Percentiles rank a stretch among this genome's conserved stretches.
Evolutionary conservation across 1,140 invertebrate species (phyloP).

Genomic region (Trissolcus basalis): DNA sequence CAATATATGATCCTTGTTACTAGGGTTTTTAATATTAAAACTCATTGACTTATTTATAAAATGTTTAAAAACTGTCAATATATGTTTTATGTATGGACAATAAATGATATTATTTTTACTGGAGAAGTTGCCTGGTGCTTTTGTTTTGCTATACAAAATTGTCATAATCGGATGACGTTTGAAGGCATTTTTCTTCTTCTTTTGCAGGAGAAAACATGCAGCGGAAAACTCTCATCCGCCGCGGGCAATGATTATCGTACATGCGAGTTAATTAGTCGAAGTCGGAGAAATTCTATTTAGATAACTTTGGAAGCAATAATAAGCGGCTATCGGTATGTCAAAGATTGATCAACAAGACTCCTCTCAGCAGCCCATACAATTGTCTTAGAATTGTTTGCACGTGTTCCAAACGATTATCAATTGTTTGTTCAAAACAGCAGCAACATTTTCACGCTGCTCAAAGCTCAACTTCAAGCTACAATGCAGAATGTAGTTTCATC

Average conservation of each 20-base stretch:
- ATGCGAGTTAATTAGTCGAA: slow-evolving; percentile 66
- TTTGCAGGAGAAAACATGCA: slow-evolving; percentile 37
- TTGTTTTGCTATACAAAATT: slow-evolving; percentile 11
- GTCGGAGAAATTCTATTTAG: slow-evolving; percentile 64
- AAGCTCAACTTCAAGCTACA: too few relatives aligned
- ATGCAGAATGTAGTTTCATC: too few relatives aligned
- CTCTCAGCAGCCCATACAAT: slow-evolving; percentile 42
- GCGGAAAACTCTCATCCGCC: slow-evolving; percentile 28
- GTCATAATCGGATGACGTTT: slow-evolving; percentile 41
- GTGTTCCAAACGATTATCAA: slow-evolving; percentile 64
- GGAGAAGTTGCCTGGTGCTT: too few relatives aligned
- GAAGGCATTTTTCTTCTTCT: slow-evolving; percentile 22
- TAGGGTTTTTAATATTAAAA: too few relatives aligned
- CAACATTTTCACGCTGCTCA: slow-evolving; percentile 46
- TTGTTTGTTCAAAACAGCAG: slow-evolving; percentile 45
- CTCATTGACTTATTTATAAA: too few relatives aligned
- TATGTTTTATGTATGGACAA: too few relatives aligned
- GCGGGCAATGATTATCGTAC: slow-evolving; percentile 53
- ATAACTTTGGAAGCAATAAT: slow-evolving; percentile 64
- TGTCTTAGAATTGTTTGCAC: slow-evolving; percentile 66
- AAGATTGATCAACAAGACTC: slow-evolving; percentile 66
- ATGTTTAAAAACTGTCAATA: too few relatives aligned
- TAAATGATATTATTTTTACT: too few relatives aligned
- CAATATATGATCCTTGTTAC: too few relatives aligned
- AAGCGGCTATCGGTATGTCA: slow-evolving; percentile 55